phyloP scores from a whole-genome alignment of 2,113 vertebrate species.

The Colossoma macropomum region DNA sequence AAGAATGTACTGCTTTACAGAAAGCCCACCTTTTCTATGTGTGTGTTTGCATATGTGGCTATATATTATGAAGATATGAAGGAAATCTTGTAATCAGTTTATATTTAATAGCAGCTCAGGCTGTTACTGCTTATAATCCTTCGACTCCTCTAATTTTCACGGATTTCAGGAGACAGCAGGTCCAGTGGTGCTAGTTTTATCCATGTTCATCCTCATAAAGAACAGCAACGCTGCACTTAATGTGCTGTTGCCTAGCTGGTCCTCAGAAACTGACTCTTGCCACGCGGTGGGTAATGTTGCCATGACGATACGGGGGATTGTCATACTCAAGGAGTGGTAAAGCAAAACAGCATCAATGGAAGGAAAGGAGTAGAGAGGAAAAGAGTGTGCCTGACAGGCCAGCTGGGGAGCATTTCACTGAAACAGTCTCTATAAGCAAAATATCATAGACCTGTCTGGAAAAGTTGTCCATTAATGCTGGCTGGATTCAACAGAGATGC shows the following conservation, averaged over 20 bases:
- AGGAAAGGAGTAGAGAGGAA: neutral
- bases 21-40: neutral
- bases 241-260: slow-evolving; percentile 30
- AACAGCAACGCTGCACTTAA: slow-evolving; percentile 5
- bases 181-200: neutral
- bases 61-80: neutral
- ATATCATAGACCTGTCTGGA: neutral
- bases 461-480: neutral
- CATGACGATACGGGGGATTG: slow-evolving; percentile 57
- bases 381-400: neutral
- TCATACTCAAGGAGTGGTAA: slow-evolving; percentile 50
- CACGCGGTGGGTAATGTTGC: slow-evolving; percentile 54
- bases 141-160: neutral
- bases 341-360: slow-evolving; percentile 33
- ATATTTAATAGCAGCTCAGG: neutral
- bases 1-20: neutral
- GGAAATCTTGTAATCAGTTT: neutral
- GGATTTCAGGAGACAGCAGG: neutral
- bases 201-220: slow-evolving; percentile 2
- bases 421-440: neutral
- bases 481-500: neutral
- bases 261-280: slow-evolving; percentile 45
- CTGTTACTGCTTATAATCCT: neutral
- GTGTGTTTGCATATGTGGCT: neutral
- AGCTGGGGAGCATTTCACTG: neutral